Evolutionary conservation across 2,888 invertebrate species (phyloP).

Genomic region (Drosophila meridionalis): DNA sequence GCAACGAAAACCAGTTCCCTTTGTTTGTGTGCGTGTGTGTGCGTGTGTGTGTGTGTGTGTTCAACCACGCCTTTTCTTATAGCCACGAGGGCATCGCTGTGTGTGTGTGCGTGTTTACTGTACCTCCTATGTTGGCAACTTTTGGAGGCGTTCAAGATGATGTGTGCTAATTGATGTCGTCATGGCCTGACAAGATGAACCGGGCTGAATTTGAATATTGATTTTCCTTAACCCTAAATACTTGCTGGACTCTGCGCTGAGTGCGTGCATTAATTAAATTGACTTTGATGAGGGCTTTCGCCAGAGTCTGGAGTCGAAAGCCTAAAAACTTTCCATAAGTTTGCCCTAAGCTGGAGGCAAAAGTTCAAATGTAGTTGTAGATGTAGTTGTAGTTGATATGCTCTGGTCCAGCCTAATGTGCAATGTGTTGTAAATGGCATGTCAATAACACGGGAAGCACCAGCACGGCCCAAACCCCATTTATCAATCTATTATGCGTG

Average conservation of each 20-base stretch:
- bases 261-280: constrained; percentile 73
- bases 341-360: constrained; percentile 29
- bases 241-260: constrained; percentile 8
- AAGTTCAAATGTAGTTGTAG: constrained; percentile 8
- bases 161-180: constrained; percentile 72
- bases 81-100: constrained; percentile 17
- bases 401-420: not conserved
- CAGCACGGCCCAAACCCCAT: constrained; percentile 7
- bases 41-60: constrained; percentile 24
- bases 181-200: constrained; percentile 30
- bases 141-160: constrained; percentile 67
- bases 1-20: constrained; percentile 59
- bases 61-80: constrained; percentile 70
- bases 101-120: constrained; percentile 51
- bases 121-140: constrained; percentile 44
- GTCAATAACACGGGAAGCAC: constrained; percentile 50
- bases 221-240: constrained; percentile 50
- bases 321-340: constrained; percentile 48
- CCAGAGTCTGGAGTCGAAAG: constrained; percentile 4
- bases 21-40: constrained; percentile 3
- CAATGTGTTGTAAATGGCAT: constrained; percentile 49
- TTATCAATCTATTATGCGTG: constrained; percentile 64
- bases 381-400: constrained; percentile 28
- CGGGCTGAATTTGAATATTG: constrained; percentile 62
- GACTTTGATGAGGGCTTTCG: constrained; percentile 80